Evolutionary conservation across 1,140 invertebrate species (phyloP), one percentile per base, ranked within the genome.

Genomic region (Cyclina sinensis): DNA sequence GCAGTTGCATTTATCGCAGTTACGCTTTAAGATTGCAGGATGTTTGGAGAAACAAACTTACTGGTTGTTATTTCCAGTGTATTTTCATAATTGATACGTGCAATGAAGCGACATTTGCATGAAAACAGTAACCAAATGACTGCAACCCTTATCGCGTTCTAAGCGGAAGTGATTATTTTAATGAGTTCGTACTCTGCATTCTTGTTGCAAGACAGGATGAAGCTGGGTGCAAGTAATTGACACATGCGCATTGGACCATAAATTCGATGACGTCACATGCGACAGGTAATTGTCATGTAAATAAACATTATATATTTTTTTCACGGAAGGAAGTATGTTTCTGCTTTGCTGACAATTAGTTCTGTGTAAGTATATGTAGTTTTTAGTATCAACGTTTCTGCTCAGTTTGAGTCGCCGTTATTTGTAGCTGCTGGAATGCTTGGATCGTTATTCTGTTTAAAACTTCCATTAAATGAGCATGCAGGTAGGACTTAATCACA

Each of bases 101-200:
- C 62, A 65, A 7, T 9, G 54, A 24, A 18, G 54, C 54, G 24
- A 18, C 5, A 57, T 57, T 57, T n/a, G 3, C 3, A 5, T 9
- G 5, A 24, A 57, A 18, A 57, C 16, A n/a, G 21, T 9, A 57
- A 57, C n/a, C 54, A n/a, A 57, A 24, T 57, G 24, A 4, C 54
- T 21, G 16, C 4, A 4, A 9, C 54, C 18, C 24, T 57, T 57
- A 57, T 57, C 54, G 3, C 24, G 27, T 39, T 62, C n/a, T 35
- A 21, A 16, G n/a, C 54, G 79, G 54, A 82, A 82, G 62, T 68
- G 39, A 39, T 48, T 68, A 27, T 43, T 68, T 48, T 68, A 82
- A 82, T 62, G 80, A 59, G 80, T 46, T 82, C 35, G 51, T 65
- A 30, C 51, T 24, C 80, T 14, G 59, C 57, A 43, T 43, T 5